Evolutionary conservation across 2,113 vertebrate species (phyloP).

Genomic region (Polyodon spathula): DNA sequence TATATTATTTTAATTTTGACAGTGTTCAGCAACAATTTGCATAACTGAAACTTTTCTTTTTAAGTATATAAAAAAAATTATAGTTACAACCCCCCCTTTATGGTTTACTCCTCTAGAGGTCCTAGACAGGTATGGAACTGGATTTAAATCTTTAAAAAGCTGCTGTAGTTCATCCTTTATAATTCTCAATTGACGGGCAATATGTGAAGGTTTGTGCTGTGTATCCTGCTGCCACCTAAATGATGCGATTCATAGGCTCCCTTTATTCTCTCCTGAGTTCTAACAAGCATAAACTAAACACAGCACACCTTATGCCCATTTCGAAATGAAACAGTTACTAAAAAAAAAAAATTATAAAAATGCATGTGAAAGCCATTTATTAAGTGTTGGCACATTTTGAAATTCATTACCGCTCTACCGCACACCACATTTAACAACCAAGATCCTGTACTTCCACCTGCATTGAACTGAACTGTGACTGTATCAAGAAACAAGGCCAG

Average conservation of each 20-base stretch:
- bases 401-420: neutral
- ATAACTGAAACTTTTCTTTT: no score
- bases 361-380: neutral
- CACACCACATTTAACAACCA: neutral
- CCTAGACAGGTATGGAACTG: neutral
- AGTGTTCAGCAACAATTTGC: no score
- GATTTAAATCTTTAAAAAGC: neutral
- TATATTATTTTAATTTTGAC: no score
- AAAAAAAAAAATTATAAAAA: neutral
- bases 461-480: no score
- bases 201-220: conserved; percentile 20
- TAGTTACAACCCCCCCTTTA: no score
- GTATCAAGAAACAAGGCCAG: no score
- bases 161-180: conserved; percentile 7
- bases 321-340: neutral
- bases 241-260: conserved; percentile 23
- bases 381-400: neutral
- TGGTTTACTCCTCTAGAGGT: no score
- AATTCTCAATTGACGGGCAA: conserved; percentile 12
- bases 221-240: conserved; percentile 20
- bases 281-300: neutral
- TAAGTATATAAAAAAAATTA: no score
- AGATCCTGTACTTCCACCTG: neutral
- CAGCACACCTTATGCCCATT: neutral
- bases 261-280: conserved; percentile 15